A percentile compares a stretch with the other conserved stretches of the same genome.
Evolutionary conservation across 2,888 invertebrate species (phyloP).

Genomic region (Latrodectus hesperus): DNA sequence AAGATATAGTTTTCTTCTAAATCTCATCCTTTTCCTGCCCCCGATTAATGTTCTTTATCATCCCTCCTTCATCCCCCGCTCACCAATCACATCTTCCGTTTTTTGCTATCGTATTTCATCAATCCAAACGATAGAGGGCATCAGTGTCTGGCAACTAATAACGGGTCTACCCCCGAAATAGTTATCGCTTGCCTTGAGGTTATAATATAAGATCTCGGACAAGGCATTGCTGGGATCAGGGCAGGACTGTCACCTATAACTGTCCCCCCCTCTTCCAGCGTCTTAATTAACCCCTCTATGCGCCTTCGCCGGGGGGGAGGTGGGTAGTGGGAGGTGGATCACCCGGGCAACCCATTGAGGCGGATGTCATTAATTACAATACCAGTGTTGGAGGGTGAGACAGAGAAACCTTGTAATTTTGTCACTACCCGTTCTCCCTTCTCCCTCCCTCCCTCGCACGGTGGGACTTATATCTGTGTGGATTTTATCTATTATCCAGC

Average conservation of each 20-base stretch:
- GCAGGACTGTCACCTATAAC: neutral
- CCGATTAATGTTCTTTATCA: too few species aligned
- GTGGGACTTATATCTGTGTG: constrained; percentile 52
- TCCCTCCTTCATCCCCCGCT: neutral
- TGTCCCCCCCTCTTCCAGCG: constrained; percentile 48
- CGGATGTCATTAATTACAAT: constrained; percentile 63
- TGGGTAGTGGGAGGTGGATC: constrained; percentile 6
- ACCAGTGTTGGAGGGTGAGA: constrained; percentile 33
- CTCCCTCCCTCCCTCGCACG: constrained; percentile 36
- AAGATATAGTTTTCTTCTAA: too few species aligned
- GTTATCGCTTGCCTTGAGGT: constrained; percentile 57
- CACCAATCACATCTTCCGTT: constrained; percentile 11
- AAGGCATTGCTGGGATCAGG: constrained; percentile 19
- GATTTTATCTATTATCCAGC: neutral
- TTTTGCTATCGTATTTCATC: neutral
- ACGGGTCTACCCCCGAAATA: constrained; percentile 14
- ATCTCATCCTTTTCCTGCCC: too few species aligned
- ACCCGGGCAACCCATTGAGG: constrained; percentile 59
- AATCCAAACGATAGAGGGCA: neutral
- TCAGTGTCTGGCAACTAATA: constrained; percentile 46
- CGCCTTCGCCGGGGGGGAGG: neutral
- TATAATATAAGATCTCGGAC: constrained; percentile 53
- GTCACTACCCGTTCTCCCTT: constrained; percentile 51
- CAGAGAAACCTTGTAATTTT: constrained; percentile 66
- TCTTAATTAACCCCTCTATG: constrained; percentile 66